Evolutionary conservation across 1,140 invertebrate genomes (phyloP), one percentile per base, ranked within the genome.

Genomic region (Archegozetes longisetosus): DNA sequence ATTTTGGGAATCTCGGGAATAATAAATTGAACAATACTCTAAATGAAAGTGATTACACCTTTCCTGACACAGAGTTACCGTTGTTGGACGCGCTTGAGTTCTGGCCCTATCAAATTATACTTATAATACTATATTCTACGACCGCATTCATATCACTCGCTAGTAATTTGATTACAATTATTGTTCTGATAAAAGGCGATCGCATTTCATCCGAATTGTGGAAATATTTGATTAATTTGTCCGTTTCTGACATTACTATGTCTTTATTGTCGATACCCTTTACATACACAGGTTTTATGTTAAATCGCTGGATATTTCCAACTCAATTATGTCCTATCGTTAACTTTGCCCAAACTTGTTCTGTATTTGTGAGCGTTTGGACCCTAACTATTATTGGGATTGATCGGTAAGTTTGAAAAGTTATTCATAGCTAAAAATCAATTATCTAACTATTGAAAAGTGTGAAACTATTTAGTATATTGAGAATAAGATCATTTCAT

Each of bases 211-310:
- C 66, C 27, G 70, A 71, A 29, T 55, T 75, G 6, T 63, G 71
- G 40, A 69, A 67, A 9, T 75, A 72, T 61, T 68, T 75, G 3
- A 68, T 75, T 55, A 75, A 75, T 63, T 61, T 75, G 46, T 71
- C 73, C 0, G 62, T 73, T 9, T 70, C 72, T 17, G 73, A 75
- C 53, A 67, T 75, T 28, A 68, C 67, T 23, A 73, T 75, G 73
- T 70, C 72, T 0, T 60, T 71, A 0, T 74, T 75, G 61, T 75
- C 70, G 23, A 75, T 75, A 17, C 73, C 73, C 1, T 75, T 75
- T 65, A 74, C 73, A 4, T 74, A 74, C 58, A 74, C 73, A 12
- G 67, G 68, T 64, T 74, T 72, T 60, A 71, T 73, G 66, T 64
- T 72, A 12, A 70, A 71, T 27, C 61, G 70, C 3, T 74, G 73